A percentile compares a stretch with the other conserved stretches of the same genome.
These are phyloP conservation scores for Entomobrya proxima DNA, from an alignment of 2,888 invertebrate genomes.

Conservation along the genomic window DNA sequence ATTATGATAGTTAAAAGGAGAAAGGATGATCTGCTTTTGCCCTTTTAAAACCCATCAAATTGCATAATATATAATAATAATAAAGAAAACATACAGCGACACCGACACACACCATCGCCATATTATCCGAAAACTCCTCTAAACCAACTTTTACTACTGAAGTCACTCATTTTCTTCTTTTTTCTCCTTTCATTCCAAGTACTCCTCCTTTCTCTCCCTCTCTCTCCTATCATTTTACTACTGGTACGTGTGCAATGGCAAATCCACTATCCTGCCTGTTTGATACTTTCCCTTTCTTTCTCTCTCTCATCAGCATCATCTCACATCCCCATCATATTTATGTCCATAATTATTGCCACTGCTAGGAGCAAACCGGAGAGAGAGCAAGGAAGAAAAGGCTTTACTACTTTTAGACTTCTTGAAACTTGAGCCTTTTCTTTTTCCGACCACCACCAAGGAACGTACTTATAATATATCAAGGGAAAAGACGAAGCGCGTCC, in stretches of 20 bases:
- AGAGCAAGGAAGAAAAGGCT: slow-evolving; percentile 50
- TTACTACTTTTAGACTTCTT: slow-evolving; percentile 35
- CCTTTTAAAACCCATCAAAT: slow-evolving; percentile 69
- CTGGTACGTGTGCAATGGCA: slow-evolving; percentile 20
- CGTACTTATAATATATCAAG: slow-evolving; percentile 34
- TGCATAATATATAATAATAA: slow-evolving; percentile 70
- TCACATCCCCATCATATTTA: slow-evolving; percentile 69
- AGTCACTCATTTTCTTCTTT: slow-evolving; percentile 41
- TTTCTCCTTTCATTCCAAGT: slow-evolving; percentile 30
- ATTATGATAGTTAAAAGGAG: slow-evolving; percentile 54
- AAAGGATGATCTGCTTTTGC: slow-evolving; percentile 68
- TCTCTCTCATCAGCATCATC: slow-evolving; percentile 67
- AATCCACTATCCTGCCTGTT: not conserved
- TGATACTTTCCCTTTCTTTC: slow-evolving; percentile 28
- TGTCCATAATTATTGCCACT: slow-evolving; percentile 69
- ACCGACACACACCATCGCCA: slow-evolving; percentile 37
- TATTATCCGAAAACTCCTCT: slow-evolving; percentile 25
- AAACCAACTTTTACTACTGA: slow-evolving; percentile 30
- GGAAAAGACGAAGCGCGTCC: slow-evolving; percentile 15
- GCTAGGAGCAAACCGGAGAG: slow-evolving; percentile 53
- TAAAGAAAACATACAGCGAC: slow-evolving; percentile 68
- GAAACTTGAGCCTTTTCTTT: slow-evolving; percentile 47
- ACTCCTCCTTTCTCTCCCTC: no score
- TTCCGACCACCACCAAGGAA: not conserved
- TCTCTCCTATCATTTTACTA: slow-evolving; percentile 37